Evolutionary conservation across 2,113 vertebrate species (phyloP), one percentile per base, ranked within the genome.

Genomic region (Salvelinus alpinus): DNA sequence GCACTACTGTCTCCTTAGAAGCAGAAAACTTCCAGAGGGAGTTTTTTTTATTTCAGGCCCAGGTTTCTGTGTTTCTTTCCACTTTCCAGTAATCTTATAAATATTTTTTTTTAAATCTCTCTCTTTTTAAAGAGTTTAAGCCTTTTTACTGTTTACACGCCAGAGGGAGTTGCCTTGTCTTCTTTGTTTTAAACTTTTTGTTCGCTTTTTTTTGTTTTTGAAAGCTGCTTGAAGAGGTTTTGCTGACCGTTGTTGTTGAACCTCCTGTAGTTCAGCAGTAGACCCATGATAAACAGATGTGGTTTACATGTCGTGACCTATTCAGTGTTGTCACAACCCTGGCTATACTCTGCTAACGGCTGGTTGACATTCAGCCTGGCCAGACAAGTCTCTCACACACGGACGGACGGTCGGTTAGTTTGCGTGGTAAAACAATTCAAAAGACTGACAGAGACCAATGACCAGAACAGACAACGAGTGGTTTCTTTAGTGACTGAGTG

Each of bases 251-350:
- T 81, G 82, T 75, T 89, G 85, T 82, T 79, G 82, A 81, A 75
- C 75, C 29, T 60, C 79, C 84, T 54, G 51, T 18, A 84, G 9
- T 44, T 11, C 38, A 44, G 38, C 38, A 9, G 85, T 72, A 83
- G 80, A 80, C 82, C 82, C 84, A 84, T 24, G 24, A 24, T 24
- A 24, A 24, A 24, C 24, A 24, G 24, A 24, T 24, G 24, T 24
- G 24, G 24, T 24, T 24, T 24, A 24, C 24, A 24, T 83, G 84
- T 77, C 72, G 77, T 47, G 59, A 84, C 78, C 83, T 44, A 3
- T 82, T 85, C 82, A 82, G 83, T 44, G 79, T 82, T 82, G 79
- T 74, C 72, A 74, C 78, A 70, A 78, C 84, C 77, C 73, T 84
- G 81, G 80, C 76, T 54, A 9, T 3, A 14, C 24, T 29, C 73